Percentiles rank a stretch among this genome's conserved stretches.
phyloP scores from a whole-genome alignment of 2,797 vertebrate species.

The Helicolenus hilgendorfi region DNA sequence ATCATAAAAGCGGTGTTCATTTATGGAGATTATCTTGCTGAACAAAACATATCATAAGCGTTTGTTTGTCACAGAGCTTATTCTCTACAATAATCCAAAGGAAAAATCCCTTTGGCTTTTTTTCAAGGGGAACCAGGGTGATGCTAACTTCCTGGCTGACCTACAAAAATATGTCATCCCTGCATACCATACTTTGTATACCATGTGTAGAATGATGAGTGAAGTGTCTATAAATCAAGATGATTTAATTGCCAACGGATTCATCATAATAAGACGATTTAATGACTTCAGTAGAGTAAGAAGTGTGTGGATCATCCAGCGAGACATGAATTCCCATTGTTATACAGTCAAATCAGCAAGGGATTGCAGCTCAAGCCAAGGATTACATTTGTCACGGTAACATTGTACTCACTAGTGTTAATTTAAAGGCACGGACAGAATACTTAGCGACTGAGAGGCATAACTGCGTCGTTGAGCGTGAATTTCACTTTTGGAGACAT shows the following conservation, averaged over 20 bases:
- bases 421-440: slow-evolving; percentile 66
- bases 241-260: slow-evolving; percentile 24
- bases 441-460: slow-evolving; percentile 50
- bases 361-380: slow-evolving; percentile 66
- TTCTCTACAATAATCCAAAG: too few species aligned
- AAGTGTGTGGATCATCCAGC: slow-evolving; percentile 57
- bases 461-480: slow-evolving; percentile 40
- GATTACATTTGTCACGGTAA: slow-evolving; percentile 81
- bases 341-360: slow-evolving; percentile 60
- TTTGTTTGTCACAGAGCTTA: too few species aligned
- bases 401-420: slow-evolving; percentile 62
- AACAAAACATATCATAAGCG: too few species aligned
- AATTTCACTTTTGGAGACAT: slow-evolving; percentile 59
- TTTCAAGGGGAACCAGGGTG: too few species aligned
- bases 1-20: too few species aligned
- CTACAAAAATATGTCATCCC: too few species aligned
- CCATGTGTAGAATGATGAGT: background rate
- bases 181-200: background rate
- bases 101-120: too few species aligned
- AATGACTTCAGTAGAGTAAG: slow-evolving; percentile 31
- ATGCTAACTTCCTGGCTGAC: too few species aligned
- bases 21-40: too few species aligned
- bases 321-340: slow-evolving; percentile 69
- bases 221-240: background rate
- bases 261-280: slow-evolving; percentile 30